Evolutionary conservation across 2,113 vertebrate species (phyloP).

Genomic region (Aegithalos caudatus): DNA sequence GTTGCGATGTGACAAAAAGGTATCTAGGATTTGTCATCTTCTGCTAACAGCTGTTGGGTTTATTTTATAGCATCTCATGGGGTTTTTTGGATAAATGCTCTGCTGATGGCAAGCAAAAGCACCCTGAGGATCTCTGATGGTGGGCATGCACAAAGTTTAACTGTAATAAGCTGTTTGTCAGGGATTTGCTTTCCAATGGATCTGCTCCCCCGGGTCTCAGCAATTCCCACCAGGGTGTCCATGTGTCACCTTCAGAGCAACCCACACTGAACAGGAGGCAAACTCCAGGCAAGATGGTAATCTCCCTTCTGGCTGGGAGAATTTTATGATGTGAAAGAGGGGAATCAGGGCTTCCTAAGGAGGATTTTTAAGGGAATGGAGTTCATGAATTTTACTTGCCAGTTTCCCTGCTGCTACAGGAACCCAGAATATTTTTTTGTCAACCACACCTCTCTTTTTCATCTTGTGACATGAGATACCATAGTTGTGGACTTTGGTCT

Average conservation of each 20-base stretch:
- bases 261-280: background rate
- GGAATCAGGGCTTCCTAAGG: background rate
- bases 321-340: background rate
- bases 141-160: background rate
- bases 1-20: conserved; percentile 54
- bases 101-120: conserved; percentile 32
- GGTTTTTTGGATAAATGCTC: conserved; percentile 43
- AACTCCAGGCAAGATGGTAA: background rate
- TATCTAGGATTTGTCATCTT: conserved; percentile 58
- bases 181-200: background rate
- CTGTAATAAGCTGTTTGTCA: background rate
- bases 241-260: background rate
- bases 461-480: background rate
- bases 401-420: background rate
- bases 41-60: conserved; percentile 40
- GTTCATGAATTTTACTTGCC: background rate
- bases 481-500: background rate
- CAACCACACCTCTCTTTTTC: background rate
- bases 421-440: background rate
- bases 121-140: conserved; percentile 13
- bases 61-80: conserved; percentile 23
- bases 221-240: background rate
- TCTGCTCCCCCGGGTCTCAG: background rate
- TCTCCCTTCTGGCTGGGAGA: background rate
- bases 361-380: background rate